phyloP scores from a whole-genome alignment of 1,140 invertebrate genomes.

The Aphaenogaster floridana region DNA sequence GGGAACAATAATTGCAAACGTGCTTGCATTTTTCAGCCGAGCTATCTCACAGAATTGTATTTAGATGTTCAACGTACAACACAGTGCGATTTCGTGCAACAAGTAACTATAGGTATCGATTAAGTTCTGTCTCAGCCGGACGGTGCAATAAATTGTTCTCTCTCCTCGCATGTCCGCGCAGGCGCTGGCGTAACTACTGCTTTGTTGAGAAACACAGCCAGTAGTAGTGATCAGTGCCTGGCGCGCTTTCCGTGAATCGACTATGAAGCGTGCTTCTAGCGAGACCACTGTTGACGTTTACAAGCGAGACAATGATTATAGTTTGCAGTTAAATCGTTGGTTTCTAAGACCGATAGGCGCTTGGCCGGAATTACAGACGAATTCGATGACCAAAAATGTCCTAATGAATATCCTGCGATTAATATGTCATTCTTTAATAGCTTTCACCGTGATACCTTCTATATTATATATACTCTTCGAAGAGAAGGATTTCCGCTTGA shows the following conservation, averaged over 20 bases:
- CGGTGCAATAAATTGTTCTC: slow-evolving; percentile 2
- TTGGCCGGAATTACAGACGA: slow-evolving; percentile 30
- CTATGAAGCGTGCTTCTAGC: not conserved
- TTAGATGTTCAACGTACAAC: not conserved
- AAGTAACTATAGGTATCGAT: slow-evolving; percentile 44
- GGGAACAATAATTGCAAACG: not conserved
- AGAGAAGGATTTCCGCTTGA: slow-evolving; percentile 69
- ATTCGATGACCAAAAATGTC: not conserved
- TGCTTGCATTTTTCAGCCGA: not conserved
- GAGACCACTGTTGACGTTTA: not conserved
- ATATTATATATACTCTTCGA: slow-evolving; percentile 62
- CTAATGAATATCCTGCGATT: slow-evolving; percentile 9
- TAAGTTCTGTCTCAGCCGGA: slow-evolving; percentile 4
- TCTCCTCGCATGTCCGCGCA: slow-evolving; percentile 12
- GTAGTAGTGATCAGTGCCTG: not conserved
- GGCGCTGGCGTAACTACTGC: not conserved
- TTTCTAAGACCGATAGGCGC: slow-evolving; percentile 50
- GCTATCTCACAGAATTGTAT: not conserved
- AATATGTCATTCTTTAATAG: slow-evolving; percentile 30
- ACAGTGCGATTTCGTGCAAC: slow-evolving; percentile 14
- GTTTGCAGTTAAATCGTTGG: slow-evolving; percentile 61
- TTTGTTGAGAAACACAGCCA: not conserved
- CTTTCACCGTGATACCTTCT: slow-evolving; percentile 21
- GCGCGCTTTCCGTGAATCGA: not conserved
- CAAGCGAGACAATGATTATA: slow-evolving; percentile 45